Evolutionary conservation across 2,888 invertebrate species (phyloP), one percentile per base, ranked within the genome.

Genomic region (Drosophila leonis): DNA sequence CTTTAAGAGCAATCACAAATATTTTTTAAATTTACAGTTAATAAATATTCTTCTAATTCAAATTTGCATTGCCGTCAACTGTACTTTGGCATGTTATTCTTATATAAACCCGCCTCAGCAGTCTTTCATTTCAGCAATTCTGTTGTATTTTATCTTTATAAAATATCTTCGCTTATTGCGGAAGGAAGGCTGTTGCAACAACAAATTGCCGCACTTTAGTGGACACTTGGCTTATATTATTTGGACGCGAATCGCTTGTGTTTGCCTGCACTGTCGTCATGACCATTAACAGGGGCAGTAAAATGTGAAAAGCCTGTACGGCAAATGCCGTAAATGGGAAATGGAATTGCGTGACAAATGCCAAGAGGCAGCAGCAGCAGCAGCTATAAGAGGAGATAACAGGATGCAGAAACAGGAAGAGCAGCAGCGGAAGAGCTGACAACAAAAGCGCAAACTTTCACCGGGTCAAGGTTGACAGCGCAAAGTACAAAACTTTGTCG

Each of bases 391-490:
- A 27, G 8, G 27, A 48, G 27, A 5, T 48, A 35, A 44, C 54
- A 62, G 60, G 51, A 46, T 44, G 39, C 63, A 41, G 54, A 12
- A 44, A 8, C 13, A 33, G 44, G 12, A 42, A 18, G 31, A 52
- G 24, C 20, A 35, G 51, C 20, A 35, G 18, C 15, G 51, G 51
- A 35, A 52, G 29, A 52, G 33, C 49, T 31, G 31, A 18, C 49
- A 51, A 33, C 18, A 51, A 24, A 44, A 52, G 35, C 70, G 48
- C 10, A 31, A 71, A 71, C 69, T 62, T 66, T 33, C n/a, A 37
- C 35, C 57, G 68, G 88, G 82, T 81, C 82, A 87, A 82, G 82
- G 88, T 46, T 70, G 56, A 51, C 59, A 49, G 24, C 35, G 29
- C 31, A 46, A 35, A 62, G 62, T 42, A 29, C 24, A 57, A 54